phyloP scores from a whole-genome alignment of 1,140 invertebrate genomes.

The Berghia stephanieae region DNA sequence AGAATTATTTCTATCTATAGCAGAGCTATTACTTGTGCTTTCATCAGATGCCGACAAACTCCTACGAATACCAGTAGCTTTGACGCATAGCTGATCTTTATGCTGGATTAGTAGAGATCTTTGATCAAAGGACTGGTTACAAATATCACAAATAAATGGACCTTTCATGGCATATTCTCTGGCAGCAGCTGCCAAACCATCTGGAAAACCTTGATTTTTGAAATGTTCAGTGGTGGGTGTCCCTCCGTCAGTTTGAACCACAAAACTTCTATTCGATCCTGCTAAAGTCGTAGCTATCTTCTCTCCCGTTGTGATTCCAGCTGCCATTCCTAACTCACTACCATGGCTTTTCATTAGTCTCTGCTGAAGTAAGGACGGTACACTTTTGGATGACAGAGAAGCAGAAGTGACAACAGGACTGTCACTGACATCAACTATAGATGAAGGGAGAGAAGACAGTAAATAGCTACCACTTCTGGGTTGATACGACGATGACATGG shows the following conservation, averaged over 20 bases:
- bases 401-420: too few species aligned
- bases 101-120: not conserved
- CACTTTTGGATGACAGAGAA: too few species aligned
- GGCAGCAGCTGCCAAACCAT: constrained; percentile 22
- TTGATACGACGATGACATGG: too few species aligned
- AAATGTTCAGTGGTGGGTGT: constrained; percentile 30
- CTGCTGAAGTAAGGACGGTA: too few species aligned
- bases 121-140: constrained; percentile 13
- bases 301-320: not conserved
- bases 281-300: not conserved
- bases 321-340: too few species aligned
- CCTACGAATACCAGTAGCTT: constrained; percentile 9
- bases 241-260: not conserved
- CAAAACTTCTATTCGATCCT: not conserved
- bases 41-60: constrained; percentile 26
- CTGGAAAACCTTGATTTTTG: constrained; percentile 20
- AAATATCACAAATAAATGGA: constrained; percentile 17
- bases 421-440: too few species aligned
- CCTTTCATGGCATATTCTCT: not conserved
- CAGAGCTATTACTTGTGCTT: too few species aligned
- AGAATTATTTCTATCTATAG: too few species aligned
- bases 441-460: too few species aligned
- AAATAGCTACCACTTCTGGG: too few species aligned
- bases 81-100: constrained; percentile 2
- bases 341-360: too few species aligned